Evolutionary conservation across 2,888 invertebrate genomes (phyloP), one percentile per base, ranked within the genome.

Genomic region (Nineta flava): DNA sequence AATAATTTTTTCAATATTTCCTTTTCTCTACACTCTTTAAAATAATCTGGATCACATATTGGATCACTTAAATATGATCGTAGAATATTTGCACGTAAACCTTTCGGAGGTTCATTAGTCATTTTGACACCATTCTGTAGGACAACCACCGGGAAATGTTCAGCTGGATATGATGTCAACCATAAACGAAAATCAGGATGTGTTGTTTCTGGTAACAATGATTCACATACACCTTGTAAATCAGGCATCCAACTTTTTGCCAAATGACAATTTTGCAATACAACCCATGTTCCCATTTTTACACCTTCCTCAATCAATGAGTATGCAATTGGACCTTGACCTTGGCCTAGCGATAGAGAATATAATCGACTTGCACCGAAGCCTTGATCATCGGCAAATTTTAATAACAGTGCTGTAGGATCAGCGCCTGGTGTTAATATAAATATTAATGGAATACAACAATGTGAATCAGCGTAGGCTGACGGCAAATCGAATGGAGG

Each of bases 21-120:
- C 4, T 76, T 61, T 66, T 91, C 91, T 51, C 79, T 78, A 65
- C 86, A 86, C 12, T 79, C 80, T 56, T 87, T 86, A 60, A 87
- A 93, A 79, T 92, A 94, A 59, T 92, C 91, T 0, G 75, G 68
- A 64, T 93, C 87, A 53, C 79, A 85, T 52, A 94, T 83, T 0
- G 94, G 94, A 66, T 94, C 92, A 60, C 78, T 86, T 48, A 83
- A 66, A 66, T 85, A 90, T 0, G 88, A 87, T n/a, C 84, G 79
- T 0, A 82, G 68, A 42, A 94, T 78, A 63, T 94, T 94, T 3
- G 91, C 87, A 48, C 87, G 72, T 9, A 87, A 64, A 59, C 87
- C 94, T 66, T 91, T 87, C 0, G 95, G 95, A 0, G 94, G 92
- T 65, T 96, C 95, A 64, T 94, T 94, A 0, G 93, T 94, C 87